Evolutionary conservation across 2,888 invertebrate species (phyloP), one percentile per base, ranked within the genome.

Genomic region (Dinocampus coccinellae): DNA sequence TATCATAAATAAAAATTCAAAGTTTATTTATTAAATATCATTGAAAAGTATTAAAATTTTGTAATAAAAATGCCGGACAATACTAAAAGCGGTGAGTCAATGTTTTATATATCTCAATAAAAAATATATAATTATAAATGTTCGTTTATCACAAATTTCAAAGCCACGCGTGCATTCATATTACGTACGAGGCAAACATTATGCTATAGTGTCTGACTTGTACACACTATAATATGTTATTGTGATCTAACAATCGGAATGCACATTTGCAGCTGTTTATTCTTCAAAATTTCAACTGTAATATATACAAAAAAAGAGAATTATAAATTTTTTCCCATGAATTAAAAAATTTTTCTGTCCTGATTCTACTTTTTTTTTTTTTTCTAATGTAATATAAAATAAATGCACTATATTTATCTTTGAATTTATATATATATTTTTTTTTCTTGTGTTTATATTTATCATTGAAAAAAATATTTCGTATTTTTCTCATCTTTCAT

Each of bases 41-140:
- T 4, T 7, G 29, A 29, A n/a, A n/a, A n/a, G 29, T 3, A 4
- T 29, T 29, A 29, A 16, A 16, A 16, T 16, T 11, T 16, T 13
- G 3, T 1, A 22, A 16, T 16, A 20, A 58, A 7, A 20, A 60
- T 60, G 60, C 33, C 60, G 3, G 60, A 60, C n/a, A 60, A 33
- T 33, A 33, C 33, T 20, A 60, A 60, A 60, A 22, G 33, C 3
- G 60, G 60, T 60, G 2, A 60, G 60, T 34, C 16, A 47, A 47
- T 47, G 16, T 16, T 16, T n/a, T 4, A 20, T 47, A 16, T 47
- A 47, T 47, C 1, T n/a, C 13, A 39, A 3, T 1, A 16, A 47
- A 47, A 7, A 47, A 16, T 47, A 47, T 16, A 7, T 57, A 2
- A 57, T 16, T 57, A 11, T 33, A 16, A 29, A 29, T 9, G 20